Evolutionary conservation across 2,888 invertebrate genomes (phyloP).

Genomic region (Byasa hedistus): DNA sequence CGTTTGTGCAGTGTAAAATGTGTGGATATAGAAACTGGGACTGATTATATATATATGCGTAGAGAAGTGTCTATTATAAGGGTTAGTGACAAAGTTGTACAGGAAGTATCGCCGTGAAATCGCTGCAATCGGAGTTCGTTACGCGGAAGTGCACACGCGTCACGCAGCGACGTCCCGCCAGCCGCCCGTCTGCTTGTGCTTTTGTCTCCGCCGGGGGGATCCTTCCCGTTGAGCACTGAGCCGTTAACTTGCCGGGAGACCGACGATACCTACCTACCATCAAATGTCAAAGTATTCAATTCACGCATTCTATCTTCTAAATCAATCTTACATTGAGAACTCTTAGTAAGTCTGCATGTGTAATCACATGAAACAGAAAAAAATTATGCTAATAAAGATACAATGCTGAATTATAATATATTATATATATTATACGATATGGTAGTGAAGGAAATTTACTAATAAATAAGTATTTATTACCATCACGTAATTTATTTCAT

Average conservation of each 20-base stretch:
- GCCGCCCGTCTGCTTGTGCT: constrained; percentile 21
- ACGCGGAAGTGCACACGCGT: constrained; percentile 33
- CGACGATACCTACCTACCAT: constrained; percentile 17
- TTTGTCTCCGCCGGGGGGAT: constrained; percentile 28
- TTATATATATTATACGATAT: no score
- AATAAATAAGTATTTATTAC: no score
- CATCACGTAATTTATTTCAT: no score
- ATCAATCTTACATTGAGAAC: background rate
- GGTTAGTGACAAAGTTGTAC: background rate
- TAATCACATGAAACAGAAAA: no score
- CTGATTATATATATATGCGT: background rate
- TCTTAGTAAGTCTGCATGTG: background rate
- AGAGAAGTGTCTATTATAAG: background rate
- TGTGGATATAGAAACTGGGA: no score
- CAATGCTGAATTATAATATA: no score
- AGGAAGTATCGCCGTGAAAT: constrained; percentile 10
- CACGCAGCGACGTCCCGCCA: constrained; percentile 32
- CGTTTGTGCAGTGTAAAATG: no score
- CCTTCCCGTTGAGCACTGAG: constrained; percentile 22
- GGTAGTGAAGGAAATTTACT: no score
- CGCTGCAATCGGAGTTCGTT: constrained; percentile 22
- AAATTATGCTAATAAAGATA: no score
- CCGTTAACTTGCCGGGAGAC: constrained; percentile 26
- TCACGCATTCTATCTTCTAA: background rate
- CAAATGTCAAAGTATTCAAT: constrained; percentile 20